These are phyloP conservation scores for Tor tambroides DNA, from an alignment of 2,113 vertebrate species.

Conservation along the genomic window DNA sequence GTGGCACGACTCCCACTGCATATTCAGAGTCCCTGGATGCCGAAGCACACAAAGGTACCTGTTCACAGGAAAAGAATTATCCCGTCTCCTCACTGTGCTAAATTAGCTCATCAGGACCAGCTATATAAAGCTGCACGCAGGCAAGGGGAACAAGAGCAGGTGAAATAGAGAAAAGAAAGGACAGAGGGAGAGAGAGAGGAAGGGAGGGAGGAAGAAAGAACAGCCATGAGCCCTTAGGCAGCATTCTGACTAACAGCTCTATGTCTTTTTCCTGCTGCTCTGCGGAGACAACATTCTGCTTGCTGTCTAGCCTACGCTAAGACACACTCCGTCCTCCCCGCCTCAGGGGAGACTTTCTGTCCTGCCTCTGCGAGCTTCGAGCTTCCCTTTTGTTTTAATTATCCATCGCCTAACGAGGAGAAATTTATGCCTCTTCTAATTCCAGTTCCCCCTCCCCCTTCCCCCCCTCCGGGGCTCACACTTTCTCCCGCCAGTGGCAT, in stretches of 20 bases:
- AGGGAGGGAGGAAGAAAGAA: constrained; percentile 43
- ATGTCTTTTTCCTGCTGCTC: constrained; percentile 62
- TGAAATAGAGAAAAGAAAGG: constrained; percentile 41
- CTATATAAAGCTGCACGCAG: constrained; percentile 60
- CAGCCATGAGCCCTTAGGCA: constrained; percentile 56
- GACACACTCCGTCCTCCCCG: constrained; percentile 49
- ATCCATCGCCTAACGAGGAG: constrained; percentile 64
- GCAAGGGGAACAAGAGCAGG: not conserved
- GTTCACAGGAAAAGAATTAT: constrained; percentile 56
- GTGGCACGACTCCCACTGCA: constrained; percentile 49
- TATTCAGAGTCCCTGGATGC: constrained; percentile 48
- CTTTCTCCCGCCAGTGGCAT: constrained; percentile 12
- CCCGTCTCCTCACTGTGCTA: constrained; percentile 52
- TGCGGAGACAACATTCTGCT: constrained; percentile 67
- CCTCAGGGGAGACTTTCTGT: constrained; percentile 17
- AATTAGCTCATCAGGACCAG: constrained; percentile 71
- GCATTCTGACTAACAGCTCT: constrained; percentile 64
- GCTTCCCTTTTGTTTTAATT: constrained; percentile 76
- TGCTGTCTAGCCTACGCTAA: constrained; percentile 68
- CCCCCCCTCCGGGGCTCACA: constrained; percentile 36
- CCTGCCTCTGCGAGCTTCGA: constrained; percentile 47
- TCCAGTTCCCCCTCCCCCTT: constrained; percentile 42
- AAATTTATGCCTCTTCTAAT: constrained; percentile 43
- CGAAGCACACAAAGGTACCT: constrained; percentile 44
- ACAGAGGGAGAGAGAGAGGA: not conserved